These are phyloP conservation scores for Bombus pyrosoma DNA, from an alignment of 1,140 invertebrate genomes.

Conservation along the genomic window DNA sequence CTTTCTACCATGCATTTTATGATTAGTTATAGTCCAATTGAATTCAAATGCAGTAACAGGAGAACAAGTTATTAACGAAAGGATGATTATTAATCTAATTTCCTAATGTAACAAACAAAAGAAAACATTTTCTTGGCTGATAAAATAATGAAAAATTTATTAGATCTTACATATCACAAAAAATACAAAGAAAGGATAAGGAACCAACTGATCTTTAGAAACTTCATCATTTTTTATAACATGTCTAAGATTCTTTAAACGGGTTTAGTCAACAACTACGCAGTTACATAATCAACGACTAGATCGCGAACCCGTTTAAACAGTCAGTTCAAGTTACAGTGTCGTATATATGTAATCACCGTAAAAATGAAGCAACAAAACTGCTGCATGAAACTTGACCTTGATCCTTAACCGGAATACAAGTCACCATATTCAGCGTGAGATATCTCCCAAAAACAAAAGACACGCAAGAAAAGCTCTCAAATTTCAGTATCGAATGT, in stretches of 20 bases:
- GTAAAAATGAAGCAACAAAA: neutral
- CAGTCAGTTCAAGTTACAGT: neutral
- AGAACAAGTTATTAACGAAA: neutral
- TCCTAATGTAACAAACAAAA: neutral
- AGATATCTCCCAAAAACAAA: neutral
- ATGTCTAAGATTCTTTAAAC: neutral
- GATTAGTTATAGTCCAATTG: neutral
- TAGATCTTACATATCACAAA: neutral
- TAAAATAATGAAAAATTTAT: neutral
- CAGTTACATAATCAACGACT: constrained; percentile 9
- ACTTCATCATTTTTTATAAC: no score
- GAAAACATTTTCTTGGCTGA: neutral
- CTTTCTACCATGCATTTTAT: neutral
- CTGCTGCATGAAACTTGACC: neutral
- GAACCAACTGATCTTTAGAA: neutral
- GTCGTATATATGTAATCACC: no score
- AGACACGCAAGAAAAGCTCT: no score
- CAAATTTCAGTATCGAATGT: neutral
- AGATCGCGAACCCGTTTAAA: neutral
- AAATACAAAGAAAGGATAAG: neutral
- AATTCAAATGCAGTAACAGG: neutral
- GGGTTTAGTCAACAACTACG: neutral
- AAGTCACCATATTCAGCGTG: neutral
- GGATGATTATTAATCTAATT: neutral
- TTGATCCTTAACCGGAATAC: neutral